Base-by-base conservation (phyloP, 2,888 invertebrate species). In the Monochamus alternatus region DNA sequence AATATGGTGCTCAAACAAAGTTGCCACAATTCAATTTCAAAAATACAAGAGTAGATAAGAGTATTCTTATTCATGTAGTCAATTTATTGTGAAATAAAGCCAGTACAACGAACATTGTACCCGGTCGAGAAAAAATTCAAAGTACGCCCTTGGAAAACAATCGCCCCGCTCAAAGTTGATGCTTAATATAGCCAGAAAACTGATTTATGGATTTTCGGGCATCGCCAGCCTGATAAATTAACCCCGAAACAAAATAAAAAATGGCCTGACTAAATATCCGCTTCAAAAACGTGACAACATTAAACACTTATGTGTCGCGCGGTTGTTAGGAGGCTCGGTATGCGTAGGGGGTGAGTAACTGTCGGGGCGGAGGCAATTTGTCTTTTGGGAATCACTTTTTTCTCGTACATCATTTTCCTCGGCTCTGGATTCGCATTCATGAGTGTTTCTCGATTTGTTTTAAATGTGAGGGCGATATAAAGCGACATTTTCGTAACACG, bases 191-290 rank as follows among this genome's bases (percentile, higher is more conserved):
- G 43, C 43, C 43, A 14, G n/a, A 43, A 63, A 63, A 63, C 43
- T 63, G 62, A 63, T 63, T 63, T 63, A 63, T 63, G 43, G 43
- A 63, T 12, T 47, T 47, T 38, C 38, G 47, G 47, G 47, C 12
- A 8, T 0, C 44, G 9, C 7, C 7, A 9, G 44, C 7, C 9
- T 47, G 47, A 47, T 47, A 47, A 47, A 47, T 47, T 47, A 47
- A 47, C 47, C 47, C 10, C 47, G 12, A 47, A 47, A 9, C 9
- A 47, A 47, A 47, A 12, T 12, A 47, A 47, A 47, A 47, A 47
- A 12, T 9, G 47, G 10, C 10, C 47, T 9, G 47, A 12, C 47
- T 47, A 47, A 47, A 47, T 47, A 47, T 12, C 47, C 47, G 47
- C 47, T 47, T 47, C 47, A 47, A 47, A 47, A 47, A 47, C 47